Conservation (phyloP, 1,140 invertebrate species). For the Daktulosphaira vitifoliae region DNA sequence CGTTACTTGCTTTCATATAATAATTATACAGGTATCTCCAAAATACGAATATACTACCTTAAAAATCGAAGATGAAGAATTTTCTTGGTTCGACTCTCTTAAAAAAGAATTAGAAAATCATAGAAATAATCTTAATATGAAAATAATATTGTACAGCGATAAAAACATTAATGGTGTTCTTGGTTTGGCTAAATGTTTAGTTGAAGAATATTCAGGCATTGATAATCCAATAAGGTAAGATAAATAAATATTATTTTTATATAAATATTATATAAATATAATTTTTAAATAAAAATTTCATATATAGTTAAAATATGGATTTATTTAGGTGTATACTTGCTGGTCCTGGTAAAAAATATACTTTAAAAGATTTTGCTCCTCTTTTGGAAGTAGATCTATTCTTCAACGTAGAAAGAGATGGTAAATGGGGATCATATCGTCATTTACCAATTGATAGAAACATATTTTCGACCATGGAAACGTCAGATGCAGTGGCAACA, state of each 20-base stretch:
- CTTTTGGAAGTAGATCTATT: slow-evolving; percentile 1
- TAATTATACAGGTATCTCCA: not conserved
- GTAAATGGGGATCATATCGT: slow-evolving; percentile 48
- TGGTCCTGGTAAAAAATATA: slow-evolving; percentile 1
- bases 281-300: too few species aligned
- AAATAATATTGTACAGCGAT: slow-evolving; percentile 9
- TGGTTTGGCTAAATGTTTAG: slow-evolving; percentile 15
- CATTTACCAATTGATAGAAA: slow-evolving; percentile 57
- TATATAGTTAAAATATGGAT: too few species aligned
- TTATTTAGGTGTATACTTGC: not conserved
- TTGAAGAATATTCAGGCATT: slow-evolving; percentile 5
- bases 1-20: not conserved
- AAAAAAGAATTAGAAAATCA: not conserved
- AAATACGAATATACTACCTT: slow-evolving; percentile 4
- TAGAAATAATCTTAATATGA: not conserved
- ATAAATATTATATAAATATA: too few species aligned
- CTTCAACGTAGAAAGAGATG: slow-evolving; percentile 40
- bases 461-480: not conserved
- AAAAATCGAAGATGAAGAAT: slow-evolving; percentile 3
- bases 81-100: not conserved
- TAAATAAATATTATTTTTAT: too few species aligned
- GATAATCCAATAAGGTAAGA: slow-evolving; percentile 16
- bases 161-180: slow-evolving; percentile 19
- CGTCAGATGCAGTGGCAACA: not conserved
- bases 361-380: not conserved